A percentile compares a stretch with the other conserved stretches of the same genome.
phyloP scores from a whole-genome alignment of 2,113 vertebrate species.

The Heterotis niloticus region DNA sequence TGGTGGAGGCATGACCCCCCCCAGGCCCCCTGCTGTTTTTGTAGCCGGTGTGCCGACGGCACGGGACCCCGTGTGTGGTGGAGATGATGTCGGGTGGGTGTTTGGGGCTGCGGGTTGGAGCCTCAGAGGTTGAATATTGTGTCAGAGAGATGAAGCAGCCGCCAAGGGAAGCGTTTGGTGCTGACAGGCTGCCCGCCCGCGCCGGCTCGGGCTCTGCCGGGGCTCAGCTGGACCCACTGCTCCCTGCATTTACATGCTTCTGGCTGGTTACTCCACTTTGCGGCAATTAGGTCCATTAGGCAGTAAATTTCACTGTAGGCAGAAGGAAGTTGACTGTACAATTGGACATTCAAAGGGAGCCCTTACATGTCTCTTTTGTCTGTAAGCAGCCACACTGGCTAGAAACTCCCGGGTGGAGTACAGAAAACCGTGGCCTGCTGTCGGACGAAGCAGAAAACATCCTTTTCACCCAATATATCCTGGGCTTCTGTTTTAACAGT shows the following conservation, averaged over 20 bases:
- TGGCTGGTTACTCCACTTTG: conserved; percentile 3
- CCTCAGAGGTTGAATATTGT: not conserved
- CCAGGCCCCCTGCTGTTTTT: not conserved
- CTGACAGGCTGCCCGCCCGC: not conserved
- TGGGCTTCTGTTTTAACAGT: not conserved
- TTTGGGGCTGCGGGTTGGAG: not conserved
- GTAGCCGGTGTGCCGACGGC: not conserved
- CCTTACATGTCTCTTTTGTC: not conserved
- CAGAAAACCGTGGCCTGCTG: not conserved
- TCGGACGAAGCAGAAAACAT: not conserved
- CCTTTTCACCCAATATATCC: too few species aligned
- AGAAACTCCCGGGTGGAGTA: not conserved
- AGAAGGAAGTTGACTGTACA: not conserved
- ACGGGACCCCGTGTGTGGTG: not conserved
- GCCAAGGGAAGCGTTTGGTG: not conserved
- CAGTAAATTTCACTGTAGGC: conserved; percentile 10
- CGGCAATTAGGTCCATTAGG: conserved; percentile 11
- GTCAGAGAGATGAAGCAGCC: not conserved
- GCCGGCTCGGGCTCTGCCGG: not conserved
- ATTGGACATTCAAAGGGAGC: not conserved
- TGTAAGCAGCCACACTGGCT: not conserved
- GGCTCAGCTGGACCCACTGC: not conserved
- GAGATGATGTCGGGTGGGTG: not conserved
- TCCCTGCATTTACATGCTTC: conserved; percentile 9
- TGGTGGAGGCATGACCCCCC: not conserved